These are phyloP conservation scores for Tachycineta bicolor DNA, from an alignment of 2,113 vertebrate species.

Conservation along the genomic window DNA sequence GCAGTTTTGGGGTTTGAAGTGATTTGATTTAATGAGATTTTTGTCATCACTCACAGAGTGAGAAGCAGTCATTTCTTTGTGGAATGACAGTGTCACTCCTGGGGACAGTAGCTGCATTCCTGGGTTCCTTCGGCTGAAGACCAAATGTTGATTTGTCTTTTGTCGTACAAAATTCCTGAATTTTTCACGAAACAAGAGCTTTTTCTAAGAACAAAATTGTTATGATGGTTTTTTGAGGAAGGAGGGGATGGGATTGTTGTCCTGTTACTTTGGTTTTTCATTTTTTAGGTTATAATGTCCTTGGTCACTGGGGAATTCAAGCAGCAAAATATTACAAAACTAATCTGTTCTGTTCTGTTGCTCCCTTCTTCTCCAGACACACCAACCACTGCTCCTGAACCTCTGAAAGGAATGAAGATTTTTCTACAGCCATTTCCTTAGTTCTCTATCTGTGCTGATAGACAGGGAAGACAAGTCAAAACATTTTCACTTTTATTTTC, in stretches of 20 bases:
- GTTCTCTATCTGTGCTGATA: background rate
- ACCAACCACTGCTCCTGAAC: background rate
- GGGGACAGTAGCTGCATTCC: background rate
- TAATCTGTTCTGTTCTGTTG: background rate
- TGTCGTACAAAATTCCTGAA: background rate
- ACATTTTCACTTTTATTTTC: background rate
- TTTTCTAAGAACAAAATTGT: background rate
- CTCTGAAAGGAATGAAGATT: background rate
- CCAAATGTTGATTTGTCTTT: background rate
- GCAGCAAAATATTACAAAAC: background rate
- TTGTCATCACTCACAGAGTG: background rate
- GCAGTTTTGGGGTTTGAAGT: background rate
- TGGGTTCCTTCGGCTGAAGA: background rate
- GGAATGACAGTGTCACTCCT: background rate
- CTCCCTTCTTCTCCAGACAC: background rate
- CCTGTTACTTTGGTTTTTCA: background rate
- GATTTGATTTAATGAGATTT: background rate
- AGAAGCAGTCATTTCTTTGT: background rate
- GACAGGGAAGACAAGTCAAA: background rate
- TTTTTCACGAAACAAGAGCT: background rate
- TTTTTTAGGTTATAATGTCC: background rate
- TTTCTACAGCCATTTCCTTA: background rate
- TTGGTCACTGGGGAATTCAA: background rate
- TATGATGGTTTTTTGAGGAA: background rate
- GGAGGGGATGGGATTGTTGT: rapidly evolving